Conservation (phyloP, 1,140 invertebrate species). For the Tetramorium parvispinum region DNA sequence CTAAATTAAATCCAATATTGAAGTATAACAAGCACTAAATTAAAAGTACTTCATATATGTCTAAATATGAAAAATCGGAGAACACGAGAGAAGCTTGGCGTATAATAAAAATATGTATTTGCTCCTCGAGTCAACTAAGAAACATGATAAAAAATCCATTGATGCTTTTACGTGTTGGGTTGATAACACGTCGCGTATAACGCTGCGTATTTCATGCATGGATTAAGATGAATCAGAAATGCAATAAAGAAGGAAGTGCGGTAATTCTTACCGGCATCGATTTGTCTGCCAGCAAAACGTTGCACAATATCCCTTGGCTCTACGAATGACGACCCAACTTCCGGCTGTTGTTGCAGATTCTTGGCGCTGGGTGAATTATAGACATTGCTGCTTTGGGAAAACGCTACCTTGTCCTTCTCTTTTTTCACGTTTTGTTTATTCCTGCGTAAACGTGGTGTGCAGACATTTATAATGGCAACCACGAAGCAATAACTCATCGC, state of each 20-base stretch:
- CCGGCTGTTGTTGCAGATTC: conserved; percentile 34
- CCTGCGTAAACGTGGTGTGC: conserved; percentile 39
- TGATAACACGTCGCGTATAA: background rate
- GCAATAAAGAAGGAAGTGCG: conserved; percentile 2
- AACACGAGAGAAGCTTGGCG: background rate
- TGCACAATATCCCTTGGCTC: background rate
- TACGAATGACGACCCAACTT: conserved; percentile 22
- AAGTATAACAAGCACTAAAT: background rate
- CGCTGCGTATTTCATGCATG: background rate
- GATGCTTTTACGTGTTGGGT: background rate
- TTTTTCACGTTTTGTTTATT: conserved; percentile 50
- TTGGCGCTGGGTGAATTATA: background rate
- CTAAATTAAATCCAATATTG: background rate
- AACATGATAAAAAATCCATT: background rate
- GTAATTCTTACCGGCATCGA: conserved; percentile 24
- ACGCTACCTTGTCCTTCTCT: background rate
- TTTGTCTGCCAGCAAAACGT: conserved; percentile 28
- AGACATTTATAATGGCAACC: conserved; percentile 17
- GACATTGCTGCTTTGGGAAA: background rate
- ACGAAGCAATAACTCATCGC: conserved; percentile 12
- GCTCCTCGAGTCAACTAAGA: background rate
- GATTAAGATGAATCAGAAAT: background rate
- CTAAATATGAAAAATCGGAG: background rate
- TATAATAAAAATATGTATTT: background rate
- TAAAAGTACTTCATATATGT: background rate